Percentiles rank a stretch among this genome's conserved stretches.
These are phyloP conservation scores for Psylliodes chrysocephalus DNA, from an alignment of 2,888 invertebrate species.

Conservation along the genomic window DNA sequence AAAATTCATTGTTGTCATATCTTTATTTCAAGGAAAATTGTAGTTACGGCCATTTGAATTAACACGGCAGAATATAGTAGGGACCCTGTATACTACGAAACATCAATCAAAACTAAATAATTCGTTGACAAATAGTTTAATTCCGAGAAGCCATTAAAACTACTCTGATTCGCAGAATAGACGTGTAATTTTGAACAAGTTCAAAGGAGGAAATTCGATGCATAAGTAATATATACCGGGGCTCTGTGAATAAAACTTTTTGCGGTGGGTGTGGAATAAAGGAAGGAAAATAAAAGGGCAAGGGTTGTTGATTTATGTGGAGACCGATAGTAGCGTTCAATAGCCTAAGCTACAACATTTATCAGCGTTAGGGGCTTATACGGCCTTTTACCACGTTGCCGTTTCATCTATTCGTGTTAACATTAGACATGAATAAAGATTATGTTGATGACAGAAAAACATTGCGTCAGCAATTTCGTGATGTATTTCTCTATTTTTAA, in stretches of 20 bases:
- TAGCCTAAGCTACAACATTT: conserved; percentile 51
- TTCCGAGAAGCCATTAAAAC: neutral
- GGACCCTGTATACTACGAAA: too few relatives aligned
- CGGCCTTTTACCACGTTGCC: conserved; percentile 11
- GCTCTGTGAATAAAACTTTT: conserved; percentile 42
- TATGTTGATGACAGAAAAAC: neutral
- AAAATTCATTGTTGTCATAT: too few relatives aligned
- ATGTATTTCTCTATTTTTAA: too few relatives aligned
- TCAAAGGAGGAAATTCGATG: conserved; percentile 17
- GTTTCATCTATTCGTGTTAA: neutral
- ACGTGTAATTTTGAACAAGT: neutral
- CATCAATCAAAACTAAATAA: too few relatives aligned
- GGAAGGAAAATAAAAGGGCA: conserved; percentile 45
- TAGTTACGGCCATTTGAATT: too few relatives aligned
- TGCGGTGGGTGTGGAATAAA: conserved; percentile 38
- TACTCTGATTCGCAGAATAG: neutral
- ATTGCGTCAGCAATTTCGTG: too few relatives aligned
- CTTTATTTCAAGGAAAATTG: too few relatives aligned
- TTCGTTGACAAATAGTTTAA: too few relatives aligned
- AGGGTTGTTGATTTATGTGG: conserved; percentile 50
- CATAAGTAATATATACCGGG: conserved; percentile 33
- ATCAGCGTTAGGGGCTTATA: conserved; percentile 48
- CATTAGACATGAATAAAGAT: conserved; percentile 4
- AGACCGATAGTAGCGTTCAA: conserved; percentile 50
- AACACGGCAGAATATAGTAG: too few relatives aligned